Evolutionary conservation across 2,888 invertebrate genomes (phyloP).

Genomic region (Drepanosiphum platanoidis): DNA sequence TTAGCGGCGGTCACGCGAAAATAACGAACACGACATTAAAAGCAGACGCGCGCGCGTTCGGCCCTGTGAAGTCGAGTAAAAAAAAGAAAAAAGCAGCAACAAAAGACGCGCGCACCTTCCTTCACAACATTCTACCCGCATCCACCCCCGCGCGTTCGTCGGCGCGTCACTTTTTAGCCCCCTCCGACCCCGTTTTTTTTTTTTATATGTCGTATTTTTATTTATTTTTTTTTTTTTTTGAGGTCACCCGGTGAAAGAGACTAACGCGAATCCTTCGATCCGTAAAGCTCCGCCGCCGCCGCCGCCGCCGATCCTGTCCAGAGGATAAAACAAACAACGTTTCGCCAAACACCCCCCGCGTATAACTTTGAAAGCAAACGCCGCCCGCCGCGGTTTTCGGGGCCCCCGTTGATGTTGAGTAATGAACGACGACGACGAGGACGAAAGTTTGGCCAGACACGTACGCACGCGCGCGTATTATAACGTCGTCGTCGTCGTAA

Average conservation of each 20-base stretch:
- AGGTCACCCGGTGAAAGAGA: constrained; percentile 11
- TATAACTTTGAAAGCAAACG: background rate
- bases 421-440: constrained; percentile 13
- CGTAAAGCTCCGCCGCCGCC: background rate
- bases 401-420: background rate
- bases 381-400: no score
- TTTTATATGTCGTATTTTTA: background rate
- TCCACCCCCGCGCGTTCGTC: background rate
- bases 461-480: no score
- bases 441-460: background rate
- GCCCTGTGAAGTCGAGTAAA: no score
- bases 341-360: background rate
- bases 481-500: no score
- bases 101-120: background rate
- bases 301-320: background rate
- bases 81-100: constrained; percentile 21
- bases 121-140: no score
- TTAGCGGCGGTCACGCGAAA: background rate
- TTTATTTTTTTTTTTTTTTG: constrained; percentile 1
- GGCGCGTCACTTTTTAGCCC: background rate
- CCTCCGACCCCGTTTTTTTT: background rate
- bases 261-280: constrained; percentile 40
- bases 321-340: constrained; percentile 27
- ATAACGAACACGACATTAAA: constrained; percentile 48
- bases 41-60: constrained; percentile 31